Evolutionary conservation across 2,797 vertebrate species (phyloP).

Genomic region (Dendrocincla fuliginosa): DNA sequence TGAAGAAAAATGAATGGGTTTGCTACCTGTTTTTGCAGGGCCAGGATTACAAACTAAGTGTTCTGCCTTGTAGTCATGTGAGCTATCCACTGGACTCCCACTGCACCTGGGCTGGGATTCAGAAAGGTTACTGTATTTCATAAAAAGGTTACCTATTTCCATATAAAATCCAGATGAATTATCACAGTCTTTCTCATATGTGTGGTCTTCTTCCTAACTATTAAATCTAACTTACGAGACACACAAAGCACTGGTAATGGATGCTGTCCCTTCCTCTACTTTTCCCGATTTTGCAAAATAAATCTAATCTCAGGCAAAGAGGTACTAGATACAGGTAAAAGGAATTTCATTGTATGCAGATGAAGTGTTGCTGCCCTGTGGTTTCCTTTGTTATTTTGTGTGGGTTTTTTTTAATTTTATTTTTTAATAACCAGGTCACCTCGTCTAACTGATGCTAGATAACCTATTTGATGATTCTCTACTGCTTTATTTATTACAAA

Average conservation of each 20-base stretch:
- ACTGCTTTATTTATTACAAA: neutral
- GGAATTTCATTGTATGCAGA: neutral
- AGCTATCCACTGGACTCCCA: neutral
- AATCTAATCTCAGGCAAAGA: neutral
- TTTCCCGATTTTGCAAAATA: neutral
- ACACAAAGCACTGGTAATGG: neutral
- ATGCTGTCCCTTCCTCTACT: neutral
- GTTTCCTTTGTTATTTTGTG: neutral
- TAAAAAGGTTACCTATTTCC: neutral
- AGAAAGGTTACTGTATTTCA: neutral
- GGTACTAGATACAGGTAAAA: neutral
- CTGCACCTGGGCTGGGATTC: neutral
- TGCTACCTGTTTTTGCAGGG: neutral
- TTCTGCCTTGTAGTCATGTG: neutral
- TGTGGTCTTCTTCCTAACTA: neutral
- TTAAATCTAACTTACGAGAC: neutral
- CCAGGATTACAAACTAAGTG: neutral
- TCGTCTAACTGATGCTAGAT: neutral
- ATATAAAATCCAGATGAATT: neutral
- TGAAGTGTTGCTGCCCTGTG: neutral
- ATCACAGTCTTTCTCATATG: neutral
- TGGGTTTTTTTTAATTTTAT: neutral
- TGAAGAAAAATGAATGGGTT: neutral
- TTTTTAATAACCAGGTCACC: neutral
- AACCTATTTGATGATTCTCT: neutral